Percentiles rank a stretch among this genome's conserved stretches.
Conservation (phyloP, 2,888 invertebrate genomes). For the Minunthozetes semirufus region DNA sequence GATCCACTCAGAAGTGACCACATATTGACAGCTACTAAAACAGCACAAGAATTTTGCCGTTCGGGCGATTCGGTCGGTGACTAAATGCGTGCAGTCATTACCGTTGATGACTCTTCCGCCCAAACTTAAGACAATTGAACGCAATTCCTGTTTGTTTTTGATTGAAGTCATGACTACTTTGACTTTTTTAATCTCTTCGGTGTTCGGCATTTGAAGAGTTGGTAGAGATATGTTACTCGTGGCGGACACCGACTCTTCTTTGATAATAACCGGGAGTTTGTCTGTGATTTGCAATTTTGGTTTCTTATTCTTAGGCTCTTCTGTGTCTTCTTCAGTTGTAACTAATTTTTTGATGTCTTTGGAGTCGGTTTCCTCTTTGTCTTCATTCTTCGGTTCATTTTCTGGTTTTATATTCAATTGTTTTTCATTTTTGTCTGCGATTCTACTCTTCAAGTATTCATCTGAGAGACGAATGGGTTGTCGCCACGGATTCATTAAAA, state of each 20-base stretch:
- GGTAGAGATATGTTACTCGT: background rate
- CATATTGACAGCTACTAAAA: conserved; percentile 68
- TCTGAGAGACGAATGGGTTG: conserved; percentile 59
- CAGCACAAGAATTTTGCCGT: conserved; percentile 80
- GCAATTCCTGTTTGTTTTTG: conserved; percentile 32
- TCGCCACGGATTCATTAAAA: conserved; percentile 91
- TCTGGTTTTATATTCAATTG: background rate
- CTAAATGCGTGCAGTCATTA: conserved; percentile 76
- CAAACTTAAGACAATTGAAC: conserved; percentile 61
- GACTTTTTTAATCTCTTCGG: background rate
- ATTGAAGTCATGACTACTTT: conserved; percentile 26
- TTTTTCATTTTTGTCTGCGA: conserved; percentile 18
- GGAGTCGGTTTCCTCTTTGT: background rate
- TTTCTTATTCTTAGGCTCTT: background rate
- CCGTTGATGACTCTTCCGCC: conserved; percentile 73
- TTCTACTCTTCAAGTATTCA: background rate
- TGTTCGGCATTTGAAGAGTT: background rate
- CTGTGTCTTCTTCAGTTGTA: background rate
- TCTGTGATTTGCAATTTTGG: background rate
- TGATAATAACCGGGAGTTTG: background rate
- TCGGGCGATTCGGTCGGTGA: conserved; percentile 70
- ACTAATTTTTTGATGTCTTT: background rate
- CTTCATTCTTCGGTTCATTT: background rate
- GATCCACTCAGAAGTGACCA: conserved; percentile 78
- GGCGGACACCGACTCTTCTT: background rate